phyloP scores from a whole-genome alignment of 2,888 invertebrate genomes.

The Drepanosiphum platanoidis region DNA sequence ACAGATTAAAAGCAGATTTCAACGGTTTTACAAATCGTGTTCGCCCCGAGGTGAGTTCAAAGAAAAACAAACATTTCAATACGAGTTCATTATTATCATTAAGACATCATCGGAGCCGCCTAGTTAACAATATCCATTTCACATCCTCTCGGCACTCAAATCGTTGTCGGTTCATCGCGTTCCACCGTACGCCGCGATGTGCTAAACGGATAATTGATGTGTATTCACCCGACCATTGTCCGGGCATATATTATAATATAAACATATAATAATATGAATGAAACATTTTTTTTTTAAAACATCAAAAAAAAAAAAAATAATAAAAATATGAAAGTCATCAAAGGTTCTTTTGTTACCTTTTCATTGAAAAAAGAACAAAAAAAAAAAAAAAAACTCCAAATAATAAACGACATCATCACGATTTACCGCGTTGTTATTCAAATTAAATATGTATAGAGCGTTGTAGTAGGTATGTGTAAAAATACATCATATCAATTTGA shows the following conservation, averaged over 20 bases:
- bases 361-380: not conserved
- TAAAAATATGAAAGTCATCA: conserved; percentile 43
- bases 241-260: too few relatives aligned
- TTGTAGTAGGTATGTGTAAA: not conserved
- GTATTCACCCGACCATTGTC: too few relatives aligned
- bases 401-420: conserved; percentile 22
- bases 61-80: conserved; percentile 31
- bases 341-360: conserved; percentile 40
- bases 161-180: not conserved
- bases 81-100: conserved; percentile 25
- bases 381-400: not conserved
- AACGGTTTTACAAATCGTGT: conserved; percentile 24
- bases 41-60: not conserved
- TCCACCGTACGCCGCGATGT: not conserved
- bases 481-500: not conserved
- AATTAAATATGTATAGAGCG: not conserved
- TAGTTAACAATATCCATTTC: conserved; percentile 7
- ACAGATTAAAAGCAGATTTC: conserved; percentile 28
- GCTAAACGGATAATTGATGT: conserved; percentile 1
- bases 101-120: conserved; percentile 6
- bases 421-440: conserved; percentile 30
- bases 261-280: too few relatives aligned
- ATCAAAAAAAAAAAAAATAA: too few relatives aligned
- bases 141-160: not conserved
- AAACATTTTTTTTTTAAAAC: not conserved